Evolutionary conservation across 2,797 vertebrate genomes (phyloP).

Genomic region (Coregonus ussuriensis): DNA sequence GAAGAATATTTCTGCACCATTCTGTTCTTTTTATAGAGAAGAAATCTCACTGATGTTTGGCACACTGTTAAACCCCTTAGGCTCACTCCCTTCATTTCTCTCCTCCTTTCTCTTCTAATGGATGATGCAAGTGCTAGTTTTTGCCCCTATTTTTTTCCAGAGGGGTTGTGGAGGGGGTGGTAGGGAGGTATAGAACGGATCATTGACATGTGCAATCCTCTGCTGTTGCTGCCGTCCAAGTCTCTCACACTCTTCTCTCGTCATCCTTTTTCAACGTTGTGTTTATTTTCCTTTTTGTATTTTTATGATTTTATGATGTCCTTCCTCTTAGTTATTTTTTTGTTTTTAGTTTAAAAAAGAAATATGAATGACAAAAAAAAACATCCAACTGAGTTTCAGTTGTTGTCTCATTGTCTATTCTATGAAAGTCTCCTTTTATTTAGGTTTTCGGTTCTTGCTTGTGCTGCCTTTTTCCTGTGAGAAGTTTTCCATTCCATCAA

Average conservation of each 20-base stretch:
- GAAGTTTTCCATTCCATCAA: slow-evolving; percentile 44
- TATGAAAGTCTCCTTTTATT: slow-evolving; percentile 54
- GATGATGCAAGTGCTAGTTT: slow-evolving; percentile 56
- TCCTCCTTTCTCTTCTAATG: slow-evolving; percentile 58
- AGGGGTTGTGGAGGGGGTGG: slow-evolving; percentile 21
- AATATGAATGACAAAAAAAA: slow-evolving; percentile 55
- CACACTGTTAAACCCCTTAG: slow-evolving; percentile 65
- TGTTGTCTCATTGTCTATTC: slow-evolving; percentile 55
- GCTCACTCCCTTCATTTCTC: slow-evolving; percentile 56
- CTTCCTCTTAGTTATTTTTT: slow-evolving; percentile 39
- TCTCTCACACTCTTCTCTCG: slow-evolving; percentile 26
- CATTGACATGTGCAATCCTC: slow-evolving; percentile 73
- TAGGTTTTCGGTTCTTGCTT: slow-evolving; percentile 49
- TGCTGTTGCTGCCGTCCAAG: slow-evolving; percentile 43
- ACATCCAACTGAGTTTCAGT: slow-evolving; percentile 43
- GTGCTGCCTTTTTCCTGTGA: slow-evolving; percentile 54
- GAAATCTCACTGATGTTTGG: slow-evolving; percentile 67
- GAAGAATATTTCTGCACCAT: slow-evolving; percentile 78
- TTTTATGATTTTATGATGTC: slow-evolving; percentile 60
- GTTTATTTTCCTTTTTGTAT: slow-evolving; percentile 56
- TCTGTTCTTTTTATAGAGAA: slow-evolving; percentile 77
- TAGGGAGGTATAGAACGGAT: slow-evolving; percentile 47
- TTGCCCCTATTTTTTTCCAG: slow-evolving; percentile 39
- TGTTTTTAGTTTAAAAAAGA: slow-evolving; percentile 49
- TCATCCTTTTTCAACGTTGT: slow-evolving; percentile 48